These are phyloP conservation scores for Diacarnus erythraeanus DNA, from an alignment of 37 sponge, comb jelly and placozoan genomes.

Conservation along the genomic window DNA sequence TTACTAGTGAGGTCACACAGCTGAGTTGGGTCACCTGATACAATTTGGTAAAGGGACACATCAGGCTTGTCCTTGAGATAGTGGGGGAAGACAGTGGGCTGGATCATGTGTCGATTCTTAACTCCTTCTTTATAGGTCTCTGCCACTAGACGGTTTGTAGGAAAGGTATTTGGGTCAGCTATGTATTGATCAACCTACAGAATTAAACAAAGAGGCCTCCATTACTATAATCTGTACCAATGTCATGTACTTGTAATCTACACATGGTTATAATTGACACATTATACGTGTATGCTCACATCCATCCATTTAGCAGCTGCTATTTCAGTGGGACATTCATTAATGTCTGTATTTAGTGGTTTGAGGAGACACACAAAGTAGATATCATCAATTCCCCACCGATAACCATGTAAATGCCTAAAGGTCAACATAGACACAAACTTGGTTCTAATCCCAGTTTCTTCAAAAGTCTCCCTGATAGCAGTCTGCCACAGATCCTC, in stretches of 20 bases:
- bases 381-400: slow-evolving; percentile 69
- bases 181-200: slow-evolving; percentile 56
- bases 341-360: slow-evolving; percentile 60
- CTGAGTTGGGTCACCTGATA: slow-evolving; percentile 13
- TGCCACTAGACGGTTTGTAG: slow-evolving; percentile 35
- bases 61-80: slow-evolving; percentile 13
- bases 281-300: slow-evolving; percentile 41
- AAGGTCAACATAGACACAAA: slow-evolving; percentile 77
- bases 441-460: slow-evolving; percentile 87
- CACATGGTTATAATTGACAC: not conserved
- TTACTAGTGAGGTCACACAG: slow-evolving; percentile 10
- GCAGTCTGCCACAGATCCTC: slow-evolving; percentile 74
- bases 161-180: slow-evolving; percentile 45
- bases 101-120: slow-evolving; percentile 8
- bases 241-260: not conserved
- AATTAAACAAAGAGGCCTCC: not conserved
- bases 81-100: slow-evolving; percentile 33
- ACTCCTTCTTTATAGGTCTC: slow-evolving; percentile 45
- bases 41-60: slow-evolving; percentile 14
- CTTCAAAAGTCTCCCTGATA: slow-evolving; percentile 78
- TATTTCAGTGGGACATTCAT: slow-evolving; percentile 60
- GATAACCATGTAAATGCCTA: slow-evolving; percentile 73
- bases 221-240: not conserved
- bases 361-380: slow-evolving; percentile 75
- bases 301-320: slow-evolving; percentile 82